Conservation (phyloP, 53 echinoderm and acorn worm genomes). For the Holothuria leucospilota region DNA sequence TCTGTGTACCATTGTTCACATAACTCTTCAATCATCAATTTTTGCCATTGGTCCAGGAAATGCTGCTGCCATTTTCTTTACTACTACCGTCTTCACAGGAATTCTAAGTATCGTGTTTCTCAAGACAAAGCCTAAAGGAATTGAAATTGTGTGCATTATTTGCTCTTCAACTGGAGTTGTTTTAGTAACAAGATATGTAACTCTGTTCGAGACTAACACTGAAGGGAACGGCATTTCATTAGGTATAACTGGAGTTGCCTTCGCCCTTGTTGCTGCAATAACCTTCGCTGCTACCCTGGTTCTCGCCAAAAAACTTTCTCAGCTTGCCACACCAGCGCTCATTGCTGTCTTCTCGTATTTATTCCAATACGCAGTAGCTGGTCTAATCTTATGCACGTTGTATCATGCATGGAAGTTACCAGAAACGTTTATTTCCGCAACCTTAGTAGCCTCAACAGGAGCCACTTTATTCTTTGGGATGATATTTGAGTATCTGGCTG, state of each 20-base stretch:
- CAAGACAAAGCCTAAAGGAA: background rate
- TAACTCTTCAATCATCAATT: background rate
- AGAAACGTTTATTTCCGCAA: background rate
- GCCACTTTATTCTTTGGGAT: background rate
- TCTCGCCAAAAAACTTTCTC: background rate
- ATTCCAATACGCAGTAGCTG: background rate
- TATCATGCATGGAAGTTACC: background rate
- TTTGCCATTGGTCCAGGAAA: conserved; percentile 13
- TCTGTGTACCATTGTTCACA: background rate
- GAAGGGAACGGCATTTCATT: too few relatives aligned
- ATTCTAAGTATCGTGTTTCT: background rate
- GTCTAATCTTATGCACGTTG: background rate
- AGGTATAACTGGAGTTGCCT: too few relatives aligned
- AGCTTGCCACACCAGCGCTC: background rate
- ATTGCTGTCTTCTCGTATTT: conserved; percentile 1
- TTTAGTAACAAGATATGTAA: background rate
- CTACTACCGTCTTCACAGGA: background rate
- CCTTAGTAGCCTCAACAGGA: background rate
- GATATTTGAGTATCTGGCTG: background rate
- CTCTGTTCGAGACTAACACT: too few relatives aligned
- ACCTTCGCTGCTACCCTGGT: background rate
- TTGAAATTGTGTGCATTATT: background rate
- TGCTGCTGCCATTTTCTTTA: background rate
- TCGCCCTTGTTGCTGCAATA: background rate
- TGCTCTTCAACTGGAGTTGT: background rate